Evolutionary conservation across 2,888 invertebrate species (phyloP), one percentile per base, ranked within the genome.

Genomic region (Agonopterix subpropinquella): DNA sequence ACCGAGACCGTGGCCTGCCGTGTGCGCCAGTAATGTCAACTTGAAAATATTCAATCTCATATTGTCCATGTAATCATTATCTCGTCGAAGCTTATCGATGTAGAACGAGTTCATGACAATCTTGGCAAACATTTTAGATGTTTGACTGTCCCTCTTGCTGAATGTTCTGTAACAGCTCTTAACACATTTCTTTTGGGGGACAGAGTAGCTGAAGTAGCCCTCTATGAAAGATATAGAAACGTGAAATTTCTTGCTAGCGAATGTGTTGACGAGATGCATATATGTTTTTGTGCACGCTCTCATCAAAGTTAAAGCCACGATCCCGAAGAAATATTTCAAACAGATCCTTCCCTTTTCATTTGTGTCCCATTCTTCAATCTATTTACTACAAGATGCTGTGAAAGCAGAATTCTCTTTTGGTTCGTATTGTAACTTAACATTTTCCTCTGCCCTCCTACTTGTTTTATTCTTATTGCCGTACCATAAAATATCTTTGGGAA

Each of bases 121-220:
- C 47, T 60, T 63, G 9, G 61, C 63, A 44, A 60, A 63, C 58
- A 63, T 58, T 18, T 57, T 47, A 11, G 48, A 48, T n/a, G 49
- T 50, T 7, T 51, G 50, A 1, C 41, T 43, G 28, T 53, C 54
- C 5, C 39, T 18, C 41, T 47, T 56, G 7, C 48, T 49, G n/a
- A 61, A 57, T 1, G 47, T 49, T 50, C 52, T 56, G 44, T 52
- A 56, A 11, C 53, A 49, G 44, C 53, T 58, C 42, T 52, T 57
- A 4, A 63, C 8, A 41, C 58, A 58, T 11, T 46, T 47, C 43
- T 55, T 55, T 42, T 58, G 52, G 10, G 62, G 60, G n/a, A 49
- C 18, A 9, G 52, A 53, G 49, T 54, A 56, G 4, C 36, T 41
- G 15, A 59, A 42, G 8, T 0, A 1, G 5, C 10, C 10, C 4